Evolutionary conservation across 2,888 invertebrate species (phyloP), one percentile per base, ranked within the genome.

Genomic region (Melanotus villosus): DNA sequence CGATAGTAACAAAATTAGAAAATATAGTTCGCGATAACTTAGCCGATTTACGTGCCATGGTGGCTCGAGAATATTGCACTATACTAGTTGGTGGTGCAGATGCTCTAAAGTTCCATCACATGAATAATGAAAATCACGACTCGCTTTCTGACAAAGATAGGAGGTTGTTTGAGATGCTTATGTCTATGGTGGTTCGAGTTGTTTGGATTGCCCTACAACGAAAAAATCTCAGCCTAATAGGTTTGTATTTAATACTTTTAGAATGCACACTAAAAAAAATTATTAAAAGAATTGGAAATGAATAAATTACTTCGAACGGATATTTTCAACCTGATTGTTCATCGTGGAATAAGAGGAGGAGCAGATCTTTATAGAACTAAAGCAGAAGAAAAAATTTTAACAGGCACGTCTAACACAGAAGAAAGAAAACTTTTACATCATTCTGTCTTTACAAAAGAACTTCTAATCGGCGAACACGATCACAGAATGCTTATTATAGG

Each of bases 61-160:
- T 90, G 2, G 88, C 88, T 38, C 87, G 89, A 75, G 90, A 91
- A 81, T 91, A 91, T 77, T 86, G 86, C 68, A 86, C 86, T 7
- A 84, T 91, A 80, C 79, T 90, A 34, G 82, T 89, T 67, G 91
- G 90, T 72, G 85, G 87, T 12, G 85, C 81, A 12, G 89, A 89
- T 72, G 86, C 85, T 2, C 84, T 80, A 73, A 86, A 84, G 66
- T 90, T 87, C 76, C 90, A 91, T 80, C 91, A 91, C 74, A 88
- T 90, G 88, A 83, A 85, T n/a, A 82, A 84, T 65, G 87, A 88
- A 73, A 87, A 88, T 76, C 84, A 87, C 41, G 84, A 83, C 56
- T 90, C 90, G 0, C 81, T 89, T 68, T 88, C 89, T n/a, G 90
- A 91, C 75, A 89, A 88, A 80, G 91, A 91, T 78, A 86, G 90